Percentiles rank a stretch among this genome's conserved stretches.
These are phyloP conservation scores for Arizona elegans DNA, from an alignment of 2,113 vertebrate genomes.

Conservation along the genomic window DNA sequence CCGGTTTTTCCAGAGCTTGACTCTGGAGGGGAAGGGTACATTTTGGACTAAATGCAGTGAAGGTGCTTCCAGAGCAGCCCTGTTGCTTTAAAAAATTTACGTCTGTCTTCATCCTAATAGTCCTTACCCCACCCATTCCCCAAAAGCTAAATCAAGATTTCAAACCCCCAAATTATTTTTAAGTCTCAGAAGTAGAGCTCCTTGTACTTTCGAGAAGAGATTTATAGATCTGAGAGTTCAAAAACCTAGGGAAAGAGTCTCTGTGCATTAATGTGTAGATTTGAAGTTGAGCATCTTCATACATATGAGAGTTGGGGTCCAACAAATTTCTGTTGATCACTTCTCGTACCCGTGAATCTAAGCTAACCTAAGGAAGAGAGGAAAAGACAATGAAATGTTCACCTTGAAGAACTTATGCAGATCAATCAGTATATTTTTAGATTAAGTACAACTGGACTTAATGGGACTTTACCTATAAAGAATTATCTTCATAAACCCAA, in stretches of 20 bases:
- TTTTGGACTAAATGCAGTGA: constrained; percentile 21
- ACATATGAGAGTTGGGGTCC: constrained; percentile 80
- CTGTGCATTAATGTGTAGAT: constrained; percentile 86
- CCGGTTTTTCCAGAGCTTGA: background rate
- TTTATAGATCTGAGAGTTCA: constrained; percentile 85
- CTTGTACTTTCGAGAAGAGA: constrained; percentile 78
- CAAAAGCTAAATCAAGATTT: constrained; percentile 44
- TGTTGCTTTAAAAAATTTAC: constrained; percentile 7
- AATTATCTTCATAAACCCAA: background rate
- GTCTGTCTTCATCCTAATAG: constrained; percentile 41
- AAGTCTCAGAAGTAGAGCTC: constrained; percentile 75
- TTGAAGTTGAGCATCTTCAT: constrained; percentile 83
- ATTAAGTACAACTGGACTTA: background rate
- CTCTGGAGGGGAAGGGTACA: constrained; percentile 6
- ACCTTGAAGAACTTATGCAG: background rate
- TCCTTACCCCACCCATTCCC: constrained; percentile 54
- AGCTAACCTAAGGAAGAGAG: constrained; percentile 77
- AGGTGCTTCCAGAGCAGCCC: constrained; percentile 11
- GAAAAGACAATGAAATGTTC: constrained; percentile 41
- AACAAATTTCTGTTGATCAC: constrained; percentile 81
- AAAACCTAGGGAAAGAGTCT: constrained; percentile 86
- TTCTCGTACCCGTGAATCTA: constrained; percentile 84
- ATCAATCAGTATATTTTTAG: background rate
- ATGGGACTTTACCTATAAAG: background rate
- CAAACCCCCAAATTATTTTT: constrained; percentile 56